A percentile compares a stretch with the other conserved stretches of the same genome.
These are phyloP conservation scores for Amiota communis DNA, from an alignment of 2,888 invertebrate genomes.

Conservation along the genomic window DNA sequence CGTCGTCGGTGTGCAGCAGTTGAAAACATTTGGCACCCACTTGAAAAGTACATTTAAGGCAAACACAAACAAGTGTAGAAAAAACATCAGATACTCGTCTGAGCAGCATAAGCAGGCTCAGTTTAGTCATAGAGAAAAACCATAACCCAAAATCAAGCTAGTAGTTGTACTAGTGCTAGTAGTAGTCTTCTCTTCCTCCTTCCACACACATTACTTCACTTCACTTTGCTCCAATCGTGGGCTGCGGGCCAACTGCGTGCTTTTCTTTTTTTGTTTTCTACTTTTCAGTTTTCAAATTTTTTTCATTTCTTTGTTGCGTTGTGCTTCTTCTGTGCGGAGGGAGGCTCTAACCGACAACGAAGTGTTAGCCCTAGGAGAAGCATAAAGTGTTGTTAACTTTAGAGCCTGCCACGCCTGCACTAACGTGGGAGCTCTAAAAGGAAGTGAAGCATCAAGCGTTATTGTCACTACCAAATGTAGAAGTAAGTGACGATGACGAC, in stretches of 20 bases:
- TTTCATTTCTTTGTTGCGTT: not conserved
- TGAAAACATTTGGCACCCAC: slow-evolving; percentile 17
- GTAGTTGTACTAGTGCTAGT: too few species aligned
- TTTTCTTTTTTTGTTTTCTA: slow-evolving; percentile 9
- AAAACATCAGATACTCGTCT: not conserved
- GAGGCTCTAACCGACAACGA: slow-evolving; percentile 34
- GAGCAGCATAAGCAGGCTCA: not conserved
- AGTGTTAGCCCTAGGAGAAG: slow-evolving; percentile 1
- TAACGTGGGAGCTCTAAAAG: not conserved
- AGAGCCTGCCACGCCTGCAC: slow-evolving; percentile 14
- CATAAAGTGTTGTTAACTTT: not conserved
- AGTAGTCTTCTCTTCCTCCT: too few species aligned
- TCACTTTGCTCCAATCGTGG: not conserved
- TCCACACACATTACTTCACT: not conserved
- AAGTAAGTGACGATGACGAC: too few species aligned
- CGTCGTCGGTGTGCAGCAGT: too few species aligned
- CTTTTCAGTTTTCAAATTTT: not conserved
- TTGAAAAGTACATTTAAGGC: slow-evolving; percentile 10
- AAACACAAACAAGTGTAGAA: not conserved
- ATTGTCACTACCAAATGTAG: too few species aligned
- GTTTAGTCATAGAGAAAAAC: not conserved
- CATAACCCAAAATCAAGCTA: too few species aligned
- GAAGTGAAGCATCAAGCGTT: too few species aligned
- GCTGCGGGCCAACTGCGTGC: slow-evolving; percentile 37
- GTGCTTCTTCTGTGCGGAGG: not conserved